Evolutionary conservation across 2,797 vertebrate species (phyloP).

Genomic region (Cottoperca gobio): DNA sequence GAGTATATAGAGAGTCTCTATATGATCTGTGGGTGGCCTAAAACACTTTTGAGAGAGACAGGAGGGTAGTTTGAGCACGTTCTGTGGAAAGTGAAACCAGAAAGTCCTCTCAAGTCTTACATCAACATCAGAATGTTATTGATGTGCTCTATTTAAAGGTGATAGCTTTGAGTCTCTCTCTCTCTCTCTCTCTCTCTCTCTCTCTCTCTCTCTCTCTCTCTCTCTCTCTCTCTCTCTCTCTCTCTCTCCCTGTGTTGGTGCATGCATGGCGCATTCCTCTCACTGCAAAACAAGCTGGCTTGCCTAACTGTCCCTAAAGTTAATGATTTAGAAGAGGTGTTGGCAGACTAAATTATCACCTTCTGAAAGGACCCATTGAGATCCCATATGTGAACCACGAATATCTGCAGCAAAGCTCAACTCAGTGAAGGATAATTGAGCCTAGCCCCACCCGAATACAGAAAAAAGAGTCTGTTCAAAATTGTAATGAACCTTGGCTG

Average conservation of each 20-base stretch:
- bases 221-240: slow-evolving; percentile 21
- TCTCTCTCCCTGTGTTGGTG: slow-evolving; percentile 19
- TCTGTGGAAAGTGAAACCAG: slow-evolving; percentile 68
- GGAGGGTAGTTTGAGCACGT: slow-evolving; percentile 63
- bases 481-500: slow-evolving; percentile 35
- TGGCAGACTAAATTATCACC: slow-evolving; percentile 75
- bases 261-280: slow-evolving; percentile 55
- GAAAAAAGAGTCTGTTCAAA: slow-evolving; percentile 19
- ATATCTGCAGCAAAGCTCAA: slow-evolving; percentile 52
- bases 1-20: slow-evolving; percentile 61
- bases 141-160: slow-evolving; percentile 80
- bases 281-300: slow-evolving; percentile 51
- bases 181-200: slow-evolving; percentile 2
- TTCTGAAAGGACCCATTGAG: slow-evolving; percentile 75
- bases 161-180: slow-evolving; percentile 55
- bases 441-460: slow-evolving; percentile 9
- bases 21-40: slow-evolving; percentile 78
- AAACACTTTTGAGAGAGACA: slow-evolving; percentile 45
- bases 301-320: slow-evolving; percentile 63
- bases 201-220: not conserved
- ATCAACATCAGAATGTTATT: slow-evolving; percentile 78
- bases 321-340: slow-evolving; percentile 77
- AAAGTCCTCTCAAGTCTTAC: slow-evolving; percentile 74
- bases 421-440: slow-evolving; percentile 29
- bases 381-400: slow-evolving; percentile 53